These are phyloP conservation scores for Anarhynchus alexandrinus DNA, from an alignment of 2,113 vertebrate genomes.

Conservation along the genomic window DNA sequence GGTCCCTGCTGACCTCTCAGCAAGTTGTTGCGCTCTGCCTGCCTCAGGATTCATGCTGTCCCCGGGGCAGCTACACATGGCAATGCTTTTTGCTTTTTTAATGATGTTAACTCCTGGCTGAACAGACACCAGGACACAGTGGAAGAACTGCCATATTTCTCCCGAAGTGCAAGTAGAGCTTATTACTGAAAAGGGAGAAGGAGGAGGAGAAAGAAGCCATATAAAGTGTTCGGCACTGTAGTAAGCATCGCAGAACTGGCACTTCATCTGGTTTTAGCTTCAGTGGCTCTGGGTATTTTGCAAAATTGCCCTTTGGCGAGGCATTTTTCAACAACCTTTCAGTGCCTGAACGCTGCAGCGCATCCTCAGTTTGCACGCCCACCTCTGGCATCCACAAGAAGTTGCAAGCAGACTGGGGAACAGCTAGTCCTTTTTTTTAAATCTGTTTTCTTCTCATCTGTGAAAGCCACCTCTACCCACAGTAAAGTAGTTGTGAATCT, in stretches of 20 bases:
- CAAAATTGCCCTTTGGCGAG: background rate
- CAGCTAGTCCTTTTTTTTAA: background rate
- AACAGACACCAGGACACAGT: background rate
- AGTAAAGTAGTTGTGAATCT: background rate
- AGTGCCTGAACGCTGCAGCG: accelerated
- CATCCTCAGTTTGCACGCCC: background rate
- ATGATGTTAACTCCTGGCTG: background rate
- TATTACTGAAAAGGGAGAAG: background rate
- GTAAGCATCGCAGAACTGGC: background rate
- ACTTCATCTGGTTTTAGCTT: background rate
- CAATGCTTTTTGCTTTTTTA: background rate
- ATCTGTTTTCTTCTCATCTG: background rate
- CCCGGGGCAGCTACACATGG: background rate
- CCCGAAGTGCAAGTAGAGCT: background rate
- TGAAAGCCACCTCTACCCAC: background rate
- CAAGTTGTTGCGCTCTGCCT: background rate
- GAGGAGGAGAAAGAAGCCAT: conserved; percentile 7
- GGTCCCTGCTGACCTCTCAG: background rate
- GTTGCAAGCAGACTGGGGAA: background rate
- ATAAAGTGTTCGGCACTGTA: background rate
- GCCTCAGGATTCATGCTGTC: background rate
- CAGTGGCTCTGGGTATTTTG: background rate
- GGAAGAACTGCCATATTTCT: background rate
- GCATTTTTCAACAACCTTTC: background rate
- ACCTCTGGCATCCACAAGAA: background rate